Base-by-base conservation (phyloP, 2,888 invertebrate genomes). In the Temnothorax rugatulus region DNA sequence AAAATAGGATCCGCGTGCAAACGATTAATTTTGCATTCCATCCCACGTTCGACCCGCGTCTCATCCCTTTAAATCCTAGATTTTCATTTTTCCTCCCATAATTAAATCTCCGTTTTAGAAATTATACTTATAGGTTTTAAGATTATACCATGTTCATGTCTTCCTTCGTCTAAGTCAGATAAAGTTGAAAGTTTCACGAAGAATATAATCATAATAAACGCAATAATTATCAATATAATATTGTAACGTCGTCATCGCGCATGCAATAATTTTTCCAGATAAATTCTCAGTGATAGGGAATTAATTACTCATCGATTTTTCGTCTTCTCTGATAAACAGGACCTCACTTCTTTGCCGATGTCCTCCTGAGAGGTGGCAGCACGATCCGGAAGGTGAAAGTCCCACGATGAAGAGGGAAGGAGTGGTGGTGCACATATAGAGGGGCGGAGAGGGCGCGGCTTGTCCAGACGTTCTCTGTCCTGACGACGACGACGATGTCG, bases 381-480 rank as follows among this genome's bases (percentile, higher is more conserved):
- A 94, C 94, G 85, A 81, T 92, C 87, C 93, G 91, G 93, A 92
- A 91, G 93, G 93, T 93, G 94, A 94, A 94, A 94, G 94, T 93
- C 90, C 87, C 91, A 84, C 86, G 88, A 88, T 88, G 91, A 90
- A 90, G 90, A 88, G 90, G 91, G 90, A 93, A 93, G 94, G 94
- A 94, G 94, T 92, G 92, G 93, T 91, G 93, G 93, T 93, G 91
- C 92, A 93, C 94, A 94, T 95, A 95, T 94, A 95, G 95, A 94
- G 94, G 94, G 94, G 92, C 93, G 92, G 79, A 94, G 94, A 94
- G 95, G 95, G 95, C 94, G 95, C 95, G 95, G 94, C 94, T 94
- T 93, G 94, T 95, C 92, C 95, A 95, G 94, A 95, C 95, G 93
- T 92, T 92, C 91, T 93, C 93, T 89, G 93, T 93, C 91, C 93